Percentiles rank a stretch among this genome's conserved stretches.
phyloP scores from a whole-genome alignment of 2,888 invertebrate species.

The Therioaphis trifolii region DNA sequence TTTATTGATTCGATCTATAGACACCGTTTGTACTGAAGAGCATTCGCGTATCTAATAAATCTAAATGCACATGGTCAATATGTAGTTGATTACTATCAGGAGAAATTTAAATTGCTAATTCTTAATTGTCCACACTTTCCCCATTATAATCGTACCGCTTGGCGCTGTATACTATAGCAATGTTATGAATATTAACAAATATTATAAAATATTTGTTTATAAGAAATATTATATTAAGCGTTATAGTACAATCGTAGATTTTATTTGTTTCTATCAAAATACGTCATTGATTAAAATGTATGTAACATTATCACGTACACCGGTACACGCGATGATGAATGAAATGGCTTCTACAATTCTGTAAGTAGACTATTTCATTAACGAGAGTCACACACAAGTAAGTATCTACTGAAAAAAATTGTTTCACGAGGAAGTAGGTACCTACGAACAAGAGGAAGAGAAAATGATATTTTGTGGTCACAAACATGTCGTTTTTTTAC shows the following conservation, averaged over 20 bases:
- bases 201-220: not conserved
- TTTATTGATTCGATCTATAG: too few species aligned
- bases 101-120: not conserved
- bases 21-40: too few species aligned
- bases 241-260: not conserved
- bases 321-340: not conserved
- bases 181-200: not conserved
- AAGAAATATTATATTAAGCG: not conserved
- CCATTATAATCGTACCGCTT: not conserved
- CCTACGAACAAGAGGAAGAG: not conserved
- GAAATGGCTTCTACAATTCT: not conserved
- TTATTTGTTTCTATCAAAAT: not conserved
- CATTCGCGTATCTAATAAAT: not conserved
- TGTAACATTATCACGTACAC: not conserved
- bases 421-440: not conserved
- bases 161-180: not conserved
- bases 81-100: not conserved
- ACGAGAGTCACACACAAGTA: not conserved
- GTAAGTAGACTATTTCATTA: not conserved
- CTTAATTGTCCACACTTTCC: not conserved
- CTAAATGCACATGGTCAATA: not conserved
- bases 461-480: constrained; percentile 51
- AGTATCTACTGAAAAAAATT: not conserved
- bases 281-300: not conserved
- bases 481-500: constrained; percentile 29